Evolutionary conservation across 1,140 invertebrate genomes (phyloP).

Genomic region (Holcopasites calliopsidis): DNA sequence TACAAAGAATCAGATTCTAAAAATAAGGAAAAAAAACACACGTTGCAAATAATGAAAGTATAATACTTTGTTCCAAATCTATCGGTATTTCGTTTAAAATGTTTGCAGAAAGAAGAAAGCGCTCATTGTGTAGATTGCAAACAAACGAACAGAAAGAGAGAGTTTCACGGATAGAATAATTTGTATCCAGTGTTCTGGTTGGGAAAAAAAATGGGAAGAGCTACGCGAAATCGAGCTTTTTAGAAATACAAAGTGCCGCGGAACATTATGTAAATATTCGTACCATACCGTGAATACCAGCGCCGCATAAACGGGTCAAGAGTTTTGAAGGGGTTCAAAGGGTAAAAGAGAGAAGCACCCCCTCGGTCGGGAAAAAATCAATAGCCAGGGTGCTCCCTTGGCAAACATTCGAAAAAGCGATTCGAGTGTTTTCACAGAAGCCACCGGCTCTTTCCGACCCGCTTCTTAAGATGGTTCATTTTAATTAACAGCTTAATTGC

Average conservation of each 20-base stretch:
- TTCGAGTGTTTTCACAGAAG: not conserved
- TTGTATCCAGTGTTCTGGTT: not conserved
- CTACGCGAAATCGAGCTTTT: slow-evolving; percentile 1
- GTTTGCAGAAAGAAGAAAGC: no score
- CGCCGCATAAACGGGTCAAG: slow-evolving; percentile 28
- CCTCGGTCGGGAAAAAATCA: slow-evolving; percentile 10
- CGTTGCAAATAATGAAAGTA: no score
- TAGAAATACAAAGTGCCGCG: slow-evolving; percentile 17
- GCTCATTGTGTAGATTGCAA: not conserved
- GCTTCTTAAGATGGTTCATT: not conserved
- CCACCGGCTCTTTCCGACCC: not conserved
- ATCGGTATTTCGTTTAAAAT: no score
- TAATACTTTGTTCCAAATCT: no score
- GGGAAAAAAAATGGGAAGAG: not conserved
- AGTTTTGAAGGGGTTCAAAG: slow-evolving; percentile 12
- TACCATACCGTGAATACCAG: slow-evolving; percentile 12
- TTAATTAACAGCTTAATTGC: slow-evolving; percentile 8
- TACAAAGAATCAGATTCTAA: no score
- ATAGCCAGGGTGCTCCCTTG: slow-evolving; percentile 2
- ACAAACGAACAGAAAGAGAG: not conserved
- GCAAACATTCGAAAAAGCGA: slow-evolving; percentile 14
- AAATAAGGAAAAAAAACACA: no score
- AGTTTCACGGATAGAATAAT: not conserved
- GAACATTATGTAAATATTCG: slow-evolving; percentile 40
- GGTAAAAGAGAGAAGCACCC: not conserved